Percentiles rank a stretch among this genome's conserved stretches.
These are phyloP conservation scores for Lasioglossum villosulum DNA, from an alignment of 2,888 invertebrate species.

Conservation along the genomic window DNA sequence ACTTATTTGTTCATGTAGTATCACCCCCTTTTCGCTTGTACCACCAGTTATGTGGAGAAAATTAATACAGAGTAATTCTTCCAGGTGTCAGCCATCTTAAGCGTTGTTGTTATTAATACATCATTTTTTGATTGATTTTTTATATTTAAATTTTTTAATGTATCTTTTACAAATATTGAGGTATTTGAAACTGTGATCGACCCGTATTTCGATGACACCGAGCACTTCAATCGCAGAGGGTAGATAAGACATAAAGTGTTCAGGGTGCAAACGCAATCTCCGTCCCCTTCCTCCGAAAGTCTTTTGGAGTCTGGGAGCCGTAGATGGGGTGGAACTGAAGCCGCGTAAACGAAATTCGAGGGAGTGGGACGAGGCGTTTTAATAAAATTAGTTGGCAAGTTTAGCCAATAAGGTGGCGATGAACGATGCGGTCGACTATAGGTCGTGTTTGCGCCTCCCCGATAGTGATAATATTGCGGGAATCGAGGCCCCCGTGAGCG, in stretches of 20 bases:
- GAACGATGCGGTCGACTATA: constrained; percentile 70
- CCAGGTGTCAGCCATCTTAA: too few relatives aligned
- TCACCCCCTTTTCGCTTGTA: too few relatives aligned
- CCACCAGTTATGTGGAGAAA: too few relatives aligned
- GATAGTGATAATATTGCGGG: constrained; percentile 78
- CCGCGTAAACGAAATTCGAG: constrained; percentile 38
- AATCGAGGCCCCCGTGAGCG: constrained; percentile 59
- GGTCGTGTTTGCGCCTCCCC: constrained; percentile 66
- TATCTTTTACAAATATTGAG: too few relatives aligned
- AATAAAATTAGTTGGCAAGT: constrained; percentile 79
- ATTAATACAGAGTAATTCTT: too few relatives aligned
- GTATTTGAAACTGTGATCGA: neutral
- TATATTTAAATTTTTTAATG: too few relatives aligned
- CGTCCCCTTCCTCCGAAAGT: neutral
- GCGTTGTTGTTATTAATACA: too few relatives aligned
- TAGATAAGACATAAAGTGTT: neutral
- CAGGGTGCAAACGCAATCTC: neutral
- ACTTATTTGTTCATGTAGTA: too few relatives aligned
- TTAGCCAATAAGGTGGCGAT: constrained; percentile 75
- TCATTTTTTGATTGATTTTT: too few relatives aligned
- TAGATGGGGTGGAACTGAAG: constrained; percentile 10
- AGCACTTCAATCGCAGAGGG: neutral
- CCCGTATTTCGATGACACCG: neutral
- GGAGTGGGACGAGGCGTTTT: constrained; percentile 64
- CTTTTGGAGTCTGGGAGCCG: constrained; percentile 14